Evolutionary conservation across 2,113 vertebrate species (phyloP), one percentile per base, ranked within the genome.

Genomic region (Sisor rabdophorus): DNA sequence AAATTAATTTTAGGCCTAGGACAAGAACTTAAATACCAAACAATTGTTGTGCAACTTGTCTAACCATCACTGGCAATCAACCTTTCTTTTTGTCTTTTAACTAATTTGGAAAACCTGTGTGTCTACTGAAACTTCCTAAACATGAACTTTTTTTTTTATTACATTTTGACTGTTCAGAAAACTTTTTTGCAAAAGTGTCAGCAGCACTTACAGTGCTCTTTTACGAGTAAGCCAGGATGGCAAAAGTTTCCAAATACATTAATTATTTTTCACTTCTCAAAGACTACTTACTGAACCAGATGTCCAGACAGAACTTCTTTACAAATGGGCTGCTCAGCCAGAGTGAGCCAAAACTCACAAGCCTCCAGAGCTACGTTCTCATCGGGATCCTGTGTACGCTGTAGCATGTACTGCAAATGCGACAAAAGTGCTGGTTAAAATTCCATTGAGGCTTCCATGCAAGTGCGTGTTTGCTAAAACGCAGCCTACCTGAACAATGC

Each of bases 321-420:
- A 84, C 96, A 98, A 89, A 98, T 94, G 55, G 96, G 95, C 84
- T 98, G 96, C 79, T 98, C 96, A 0, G 95, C 96, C 86, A 98
- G 83, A 0, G 96, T 98, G 84, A 98, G 89, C 96, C 96, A 98
- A 89, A 98, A 98, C 89, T 98, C 96, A 5, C 96, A 98, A 74
- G 96, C 96, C 87, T 98, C 96, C 64, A 98, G 87, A 32, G 95
- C 92, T 81, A 98, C 96, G 0, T 98, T 98, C 90, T 98, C 96
- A 15, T 98, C 95, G 0, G 94, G 94, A 88, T 98, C 96, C 89
- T 95, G 95, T 0, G 95, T 98, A 79, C 96, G 87, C 87, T 98
- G 95, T 80, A 98, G 90, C 96, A 98, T 98, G 84, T 98, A 98
- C 96, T 96, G 70, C 3, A 71, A 54, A 16, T 19, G 58, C 28